Evolutionary conservation across 2,888 invertebrate genomes (phyloP).

Genomic region (Panorpa germanica): DNA sequence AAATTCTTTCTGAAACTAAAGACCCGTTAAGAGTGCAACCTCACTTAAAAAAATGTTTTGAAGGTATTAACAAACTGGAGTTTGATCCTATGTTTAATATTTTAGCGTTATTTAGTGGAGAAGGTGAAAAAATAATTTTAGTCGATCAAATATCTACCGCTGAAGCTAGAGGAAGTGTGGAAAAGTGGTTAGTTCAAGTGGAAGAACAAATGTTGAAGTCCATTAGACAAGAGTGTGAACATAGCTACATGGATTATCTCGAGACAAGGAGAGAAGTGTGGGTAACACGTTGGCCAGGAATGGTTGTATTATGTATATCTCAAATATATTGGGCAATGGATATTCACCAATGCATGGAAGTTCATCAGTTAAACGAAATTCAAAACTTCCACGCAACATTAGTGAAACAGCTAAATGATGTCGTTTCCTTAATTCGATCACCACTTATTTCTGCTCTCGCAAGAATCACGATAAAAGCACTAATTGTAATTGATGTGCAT

Average conservation of each 20-base stretch:
- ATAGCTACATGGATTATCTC: constrained; percentile 24
- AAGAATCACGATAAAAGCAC: constrained; percentile 43
- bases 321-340: constrained; percentile 47
- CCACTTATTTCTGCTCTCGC: constrained; percentile 32
- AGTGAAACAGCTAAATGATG: constrained; percentile 28
- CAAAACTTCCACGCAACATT: constrained; percentile 25
- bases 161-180: constrained; percentile 36
- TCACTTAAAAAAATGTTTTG: constrained; percentile 48
- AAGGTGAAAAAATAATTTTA: constrained; percentile 36
- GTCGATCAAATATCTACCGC: constrained; percentile 27
- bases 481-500: constrained; percentile 54
- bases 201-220: constrained; percentile 40
- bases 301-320: constrained; percentile 36
- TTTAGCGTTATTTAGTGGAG: constrained; percentile 35
- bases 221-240: constrained; percentile 24
- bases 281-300: constrained; percentile 41
- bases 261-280: constrained; percentile 27
- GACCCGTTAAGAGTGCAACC: constrained; percentile 38
- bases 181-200: constrained; percentile 43
- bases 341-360: constrained; percentile 32
- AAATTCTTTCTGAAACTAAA: constrained; percentile 48
- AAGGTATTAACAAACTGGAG: constrained; percentile 36
- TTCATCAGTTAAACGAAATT: constrained; percentile 25
- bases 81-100: constrained; percentile 31
- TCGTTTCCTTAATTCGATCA: constrained; percentile 36